Evolutionary conservation across 1,140 invertebrate genomes (phyloP).

Genomic region (Trigoniulus corallinus): DNA sequence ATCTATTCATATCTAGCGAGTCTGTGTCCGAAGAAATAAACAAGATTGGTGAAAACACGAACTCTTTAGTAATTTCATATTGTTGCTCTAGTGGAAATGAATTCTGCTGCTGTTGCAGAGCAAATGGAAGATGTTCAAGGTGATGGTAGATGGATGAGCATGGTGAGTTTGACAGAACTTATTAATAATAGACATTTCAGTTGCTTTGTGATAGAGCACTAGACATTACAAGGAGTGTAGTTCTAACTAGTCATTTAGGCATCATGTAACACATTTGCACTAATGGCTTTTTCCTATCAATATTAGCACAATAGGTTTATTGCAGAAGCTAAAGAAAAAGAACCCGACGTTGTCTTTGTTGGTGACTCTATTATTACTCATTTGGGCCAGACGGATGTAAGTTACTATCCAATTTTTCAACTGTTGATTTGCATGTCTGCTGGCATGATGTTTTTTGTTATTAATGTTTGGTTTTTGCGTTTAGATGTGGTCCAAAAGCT

Average conservation of each 20-base stretch:
- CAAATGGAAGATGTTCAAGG: constrained; percentile 42
- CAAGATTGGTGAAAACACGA: too few species aligned
- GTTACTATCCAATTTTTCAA: constrained; percentile 3
- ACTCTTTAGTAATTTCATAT: too few species aligned
- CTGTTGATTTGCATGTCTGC: constrained; percentile 4
- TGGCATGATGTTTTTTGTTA: constrained; percentile 2
- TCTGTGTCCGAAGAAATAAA: too few species aligned
- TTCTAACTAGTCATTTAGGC: not conserved
- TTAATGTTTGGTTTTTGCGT: constrained; percentile 5
- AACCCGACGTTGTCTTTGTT: constrained; percentile 78
- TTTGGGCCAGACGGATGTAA: constrained; percentile 48
- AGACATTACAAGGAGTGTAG: not conserved
- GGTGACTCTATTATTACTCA: constrained; percentile 70
- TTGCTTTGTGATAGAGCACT: not conserved
- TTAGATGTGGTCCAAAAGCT: constrained; percentile 61
- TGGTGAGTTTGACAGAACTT: constrained; percentile 27
- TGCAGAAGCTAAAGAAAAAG: constrained; percentile 59
- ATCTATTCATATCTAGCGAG: too few species aligned
- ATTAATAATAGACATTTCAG: not conserved
- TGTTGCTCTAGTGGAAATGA: too few species aligned
- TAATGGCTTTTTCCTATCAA: constrained; percentile 14
- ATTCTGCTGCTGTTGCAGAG: constrained; percentile 34
- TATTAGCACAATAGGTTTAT: constrained; percentile 65
- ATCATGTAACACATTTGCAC: not conserved
- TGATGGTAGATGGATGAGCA: constrained; percentile 47